Conservation (phyloP, 2,113 vertebrate genomes). For the Echinops telfairi region DNA sequence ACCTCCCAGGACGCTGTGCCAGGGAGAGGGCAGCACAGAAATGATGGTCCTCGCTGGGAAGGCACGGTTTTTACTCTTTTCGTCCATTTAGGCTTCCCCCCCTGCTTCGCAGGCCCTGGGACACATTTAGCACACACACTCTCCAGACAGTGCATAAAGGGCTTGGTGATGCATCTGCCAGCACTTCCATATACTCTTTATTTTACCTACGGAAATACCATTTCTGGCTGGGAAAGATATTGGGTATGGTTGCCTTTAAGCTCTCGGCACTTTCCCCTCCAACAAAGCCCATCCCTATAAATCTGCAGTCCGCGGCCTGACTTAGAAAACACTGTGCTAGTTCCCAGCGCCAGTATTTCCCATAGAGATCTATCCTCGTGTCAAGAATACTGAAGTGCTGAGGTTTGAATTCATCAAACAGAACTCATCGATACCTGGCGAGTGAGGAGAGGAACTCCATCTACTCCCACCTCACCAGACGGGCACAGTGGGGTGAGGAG, state of each 20-base stretch:
- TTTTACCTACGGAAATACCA: constrained; percentile 68
- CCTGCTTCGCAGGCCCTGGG: constrained; percentile 8
- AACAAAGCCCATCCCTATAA: constrained; percentile 74
- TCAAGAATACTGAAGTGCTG: constrained; percentile 64
- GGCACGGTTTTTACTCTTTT: constrained; percentile 57
- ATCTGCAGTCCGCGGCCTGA: background rate
- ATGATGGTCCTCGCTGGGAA: constrained; percentile 44
- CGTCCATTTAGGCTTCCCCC: constrained; percentile 28
- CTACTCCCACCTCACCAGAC: background rate
- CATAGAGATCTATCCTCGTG: constrained; percentile 45
- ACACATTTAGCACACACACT: constrained; percentile 49
- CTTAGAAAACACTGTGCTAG: constrained; percentile 71
- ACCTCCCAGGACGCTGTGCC: background rate
- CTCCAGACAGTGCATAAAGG: constrained; percentile 9
- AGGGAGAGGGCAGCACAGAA: background rate
- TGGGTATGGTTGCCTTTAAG: constrained; percentile 61
- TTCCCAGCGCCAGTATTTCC: constrained; percentile 68
- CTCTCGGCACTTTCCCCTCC: constrained; percentile 55
- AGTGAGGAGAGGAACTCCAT: constrained; percentile 56
- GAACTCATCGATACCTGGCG: constrained; percentile 53
- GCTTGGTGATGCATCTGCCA: constrained; percentile 19
- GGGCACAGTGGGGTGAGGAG: too few species aligned
- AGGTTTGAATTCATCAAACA: constrained; percentile 70
- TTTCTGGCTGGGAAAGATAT: constrained; percentile 76
- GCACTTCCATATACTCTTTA: constrained; percentile 38